Base-by-base conservation (phyloP, 2,888 invertebrate genomes). In the Tyria jacobaeae region DNA sequence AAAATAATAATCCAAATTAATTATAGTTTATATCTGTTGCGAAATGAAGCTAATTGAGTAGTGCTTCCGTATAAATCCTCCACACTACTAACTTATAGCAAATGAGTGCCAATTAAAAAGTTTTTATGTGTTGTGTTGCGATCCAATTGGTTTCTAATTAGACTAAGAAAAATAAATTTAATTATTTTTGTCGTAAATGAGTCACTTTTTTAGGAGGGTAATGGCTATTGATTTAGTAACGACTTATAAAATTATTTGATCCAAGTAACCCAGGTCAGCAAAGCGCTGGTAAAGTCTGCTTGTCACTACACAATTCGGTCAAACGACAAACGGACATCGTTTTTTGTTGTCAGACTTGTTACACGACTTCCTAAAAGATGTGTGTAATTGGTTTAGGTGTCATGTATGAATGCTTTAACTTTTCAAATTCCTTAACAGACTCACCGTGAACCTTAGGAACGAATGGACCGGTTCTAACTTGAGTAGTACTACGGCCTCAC, bases 71-170 rank as follows among this genome's bases (percentile, higher is more conserved):
- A 50, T 5, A 2, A 31, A 50, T 6, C 31, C 10, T 17, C 27
- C 21, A 21, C 21, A 44, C 1, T 15, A 49, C 10, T n/a, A 31
- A 12, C 34, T 34, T 21, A 21, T 21, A n/a, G 21, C 12, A 17
- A 50, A 31, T 17, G n/a, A 50, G 17, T 50, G 31, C 5, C 50
- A 34, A 21, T 51, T 51, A 34, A 34, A 51, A 17, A 10, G 14
- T 51, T 51, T 34, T 34, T 10, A 51, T 21, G n/a, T 31, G 17
- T 34, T 15, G 2, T 17, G 50, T 34, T 50, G 17, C 31, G 6
- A 31, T 51, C 17, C 50, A 31, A 31, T 51, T 34, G 31, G 34
- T 14, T 51, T 51, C 27, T 21, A 51, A 34, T 51, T 34, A 34
- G 4, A 34, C 14, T 21, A 51, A 51, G 21, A 3, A 44, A 21